Evolutionary conservation across 1,140 invertebrate genomes (phyloP), one percentile per base, ranked within the genome.

Genomic region (Drosophila ohnishii): DNA sequence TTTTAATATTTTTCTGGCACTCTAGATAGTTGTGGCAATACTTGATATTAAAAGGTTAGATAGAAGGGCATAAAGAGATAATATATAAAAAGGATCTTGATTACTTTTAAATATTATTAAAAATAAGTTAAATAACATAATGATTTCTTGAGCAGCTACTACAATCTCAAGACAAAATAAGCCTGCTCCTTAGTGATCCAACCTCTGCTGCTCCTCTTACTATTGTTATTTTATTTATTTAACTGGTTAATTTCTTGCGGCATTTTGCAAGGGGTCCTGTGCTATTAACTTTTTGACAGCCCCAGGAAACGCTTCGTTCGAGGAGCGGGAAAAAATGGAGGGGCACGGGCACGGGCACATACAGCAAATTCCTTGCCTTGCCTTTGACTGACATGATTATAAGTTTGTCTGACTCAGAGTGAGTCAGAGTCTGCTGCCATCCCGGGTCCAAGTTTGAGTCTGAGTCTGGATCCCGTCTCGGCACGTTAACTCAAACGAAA

Each of bases 401-500:
- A 88, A 89, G 80, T 88, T 88, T 88, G 79, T 78, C 66, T 87
- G 76, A 73, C 48, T 75, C 63, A 45, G 25, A 39, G 40, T 45
- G 34, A 40, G 37, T 57, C 44, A 60, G 70, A 63, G 64, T 70
- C 71, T 39, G 56, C 9, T 37, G 19, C 13, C 51, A 37, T 55
- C 13, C 51, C 19, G 50, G 30, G 28, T 65, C n/a, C 39, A 32
- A 44, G 42, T 58, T 13, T 59, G 53, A 50, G 44, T 59, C 64
- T 72, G 63, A 59, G 64, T 70, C 71, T 58, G 50, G 64, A 70
- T 71, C 39, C 50, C 72, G 80, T 73, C 80, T 47, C 66, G 83
- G 75, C 83, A 88, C 86, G 85, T 90, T 88, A 89, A 89, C 85
- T 89, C 85, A 89, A 89, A 89, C 85, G 85, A 89, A 89, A 89